Conservation (phyloP, 2,797 vertebrate genomes). For the Lophius americanus region DNA sequence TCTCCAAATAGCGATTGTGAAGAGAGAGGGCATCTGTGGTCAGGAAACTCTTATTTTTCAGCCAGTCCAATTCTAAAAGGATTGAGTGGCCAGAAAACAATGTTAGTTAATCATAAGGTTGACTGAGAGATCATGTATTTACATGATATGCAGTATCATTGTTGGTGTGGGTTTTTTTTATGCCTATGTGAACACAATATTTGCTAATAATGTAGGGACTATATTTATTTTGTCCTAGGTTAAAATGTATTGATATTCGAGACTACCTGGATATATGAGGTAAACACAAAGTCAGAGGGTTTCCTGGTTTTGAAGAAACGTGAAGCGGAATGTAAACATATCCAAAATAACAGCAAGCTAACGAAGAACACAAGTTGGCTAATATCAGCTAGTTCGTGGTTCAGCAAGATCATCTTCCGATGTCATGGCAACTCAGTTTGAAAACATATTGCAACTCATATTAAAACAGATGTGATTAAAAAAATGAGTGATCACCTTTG, state of each 20-base stretch:
- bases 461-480: accelerated
- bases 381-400: not conserved
- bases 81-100: slow-evolving; percentile 13
- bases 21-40: slow-evolving; percentile 79
- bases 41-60: slow-evolving; percentile 91
- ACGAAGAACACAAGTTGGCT: not conserved
- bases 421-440: not conserved
- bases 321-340: not conserved
- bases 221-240: not conserved
- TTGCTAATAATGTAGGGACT: not conserved
- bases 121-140: not conserved
- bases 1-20: slow-evolving; percentile 76
- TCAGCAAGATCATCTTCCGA: not conserved
- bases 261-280: too few relatives aligned
- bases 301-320: not conserved
- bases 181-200: not conserved
- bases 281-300: too few relatives aligned
- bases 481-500: slow-evolving; percentile 54
- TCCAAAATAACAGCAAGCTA: not conserved
- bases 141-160: too few relatives aligned
- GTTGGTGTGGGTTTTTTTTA: too few relatives aligned
- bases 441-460: accelerated
- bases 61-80: slow-evolving; percentile 86
- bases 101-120: not conserved
- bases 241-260: too few relatives aligned